Evolutionary conservation across 1,140 invertebrate genomes (phyloP), one percentile per base, ranked within the genome.

Genomic region (Halyomorpha halys): DNA sequence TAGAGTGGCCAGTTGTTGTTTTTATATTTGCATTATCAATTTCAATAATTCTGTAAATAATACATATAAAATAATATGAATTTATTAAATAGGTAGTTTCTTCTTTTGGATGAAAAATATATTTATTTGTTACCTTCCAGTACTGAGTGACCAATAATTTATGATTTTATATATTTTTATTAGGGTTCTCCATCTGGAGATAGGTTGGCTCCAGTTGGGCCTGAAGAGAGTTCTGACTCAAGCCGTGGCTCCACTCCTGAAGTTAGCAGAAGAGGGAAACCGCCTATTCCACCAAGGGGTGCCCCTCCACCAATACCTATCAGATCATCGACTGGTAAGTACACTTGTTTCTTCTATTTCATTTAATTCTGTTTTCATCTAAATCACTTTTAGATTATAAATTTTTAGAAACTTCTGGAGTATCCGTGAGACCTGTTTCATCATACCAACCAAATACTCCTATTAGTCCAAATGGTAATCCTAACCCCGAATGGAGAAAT

Each of bases 211-310:
- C 25, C 30, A 59, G 34, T 47, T 13, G 45, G 45, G 13, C 44
- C 25, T 30, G 63, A 63, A 27, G 47, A 54, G 16, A 67, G 70
- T 53, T 71, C 71, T 2, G 68, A 65, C 19, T 73, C 78, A 45
- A 79, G 78, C 69, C 75, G 73, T 21, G 71, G 74, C 0, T 80
- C 79, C 0, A 77, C 76, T 0, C 79, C 79, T 1, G 79, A 80
- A 71, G 65, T 77, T 65, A 74, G 75, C 47, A 70, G 76, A 13
- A 75, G 77, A 56, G 59, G 61, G 14, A 67, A 61, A 62, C 67
- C 68, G 19, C 65, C 64, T 1, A 64, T 70, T n/a, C 67, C 69
- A 34, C 69, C 70, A 15, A 65, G 70, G 25, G 64, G 47, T 30
- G 66, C 69, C 0, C 69, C 70, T 21, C 70, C 69, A 8, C 68